Evolutionary conservation across 23 tunicate species (phyloP), one percentile per base, ranked within the genome.

Genomic region (Trididemnum miniatum): DNA sequence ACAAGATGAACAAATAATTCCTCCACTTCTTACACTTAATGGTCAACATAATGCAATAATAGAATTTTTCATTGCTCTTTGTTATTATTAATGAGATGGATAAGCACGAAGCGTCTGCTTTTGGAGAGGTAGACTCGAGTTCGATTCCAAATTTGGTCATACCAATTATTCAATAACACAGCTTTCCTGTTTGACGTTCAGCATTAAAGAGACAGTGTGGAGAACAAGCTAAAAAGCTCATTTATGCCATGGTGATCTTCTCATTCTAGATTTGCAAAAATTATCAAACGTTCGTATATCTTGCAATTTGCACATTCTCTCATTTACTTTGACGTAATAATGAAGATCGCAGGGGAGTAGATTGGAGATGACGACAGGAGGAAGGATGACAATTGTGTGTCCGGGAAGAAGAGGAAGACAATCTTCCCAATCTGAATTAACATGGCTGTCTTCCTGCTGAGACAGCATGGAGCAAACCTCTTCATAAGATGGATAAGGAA

Each of bases 291-390:
- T 15, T n/a, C n/a, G n/a, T n/a, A n/a, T n/a, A n/a, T n/a, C n/a
- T n/a, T n/a, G n/a, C n/a, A n/a, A n/a, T n/a, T n/a, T n/a, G n/a
- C n/a, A n/a, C n/a, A n/a, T n/a, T n/a, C n/a, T n/a, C n/a, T n/a
- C 54, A 44, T 50, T 37, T 26, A 91, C 93, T 77, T 88, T 93
- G 80, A 93, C 80, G 33, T 80, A 87, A 59, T 93, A 93, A 23
- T 76, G 88, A 28, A 93, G 78, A 50, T 93, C 98, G 69, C 93
- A 93, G 4, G 98, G 98, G 28, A 93, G 89, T n/a, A 93, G 87
- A 44, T 93, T 93, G 35, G 98, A 88, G 39, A 93, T 86, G 69
- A 87, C 89, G 35, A 93, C 89, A 24, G 98, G 92, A 66, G 98
- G 98, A 38, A 93, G 84, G 27, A 93, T 88, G 75, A 84, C 71